phyloP scores from a whole-genome alignment of 2,113 vertebrate genomes.

The Gobius niger region DNA sequence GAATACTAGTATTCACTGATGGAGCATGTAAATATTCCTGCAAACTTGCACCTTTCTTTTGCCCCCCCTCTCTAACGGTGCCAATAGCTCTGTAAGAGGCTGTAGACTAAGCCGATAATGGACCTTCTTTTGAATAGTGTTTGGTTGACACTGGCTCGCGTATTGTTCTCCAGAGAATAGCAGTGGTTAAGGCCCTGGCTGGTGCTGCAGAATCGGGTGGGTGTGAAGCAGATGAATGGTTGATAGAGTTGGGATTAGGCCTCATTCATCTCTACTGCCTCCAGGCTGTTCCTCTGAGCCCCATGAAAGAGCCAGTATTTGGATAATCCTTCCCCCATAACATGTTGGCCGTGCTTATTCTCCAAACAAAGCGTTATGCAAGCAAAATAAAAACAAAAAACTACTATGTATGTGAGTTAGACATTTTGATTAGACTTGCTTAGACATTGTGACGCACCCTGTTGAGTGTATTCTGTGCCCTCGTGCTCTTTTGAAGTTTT shows the following conservation, averaged over 20 bases:
- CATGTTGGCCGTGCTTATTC: not conserved
- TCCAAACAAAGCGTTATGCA: not conserved
- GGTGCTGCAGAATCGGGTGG: constrained; percentile 18
- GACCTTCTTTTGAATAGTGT: not conserved
- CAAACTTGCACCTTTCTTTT: not conserved
- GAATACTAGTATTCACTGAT: too few relatives aligned
- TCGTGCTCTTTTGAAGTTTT: too few relatives aligned
- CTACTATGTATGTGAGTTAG: not conserved
- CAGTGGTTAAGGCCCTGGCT: not conserved
- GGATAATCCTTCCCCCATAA: constrained; percentile 4
- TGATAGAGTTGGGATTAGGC: constrained; percentile 18
- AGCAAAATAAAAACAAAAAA: not conserved
- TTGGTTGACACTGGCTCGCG: not conserved
- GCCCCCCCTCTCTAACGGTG: not conserved
- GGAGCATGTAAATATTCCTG: not conserved
- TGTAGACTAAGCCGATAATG: not conserved
- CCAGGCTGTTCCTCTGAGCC: not conserved
- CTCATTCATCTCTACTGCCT: not conserved
- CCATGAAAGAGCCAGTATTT: constrained; percentile 13
- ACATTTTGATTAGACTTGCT: not conserved
- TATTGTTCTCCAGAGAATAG: not conserved
- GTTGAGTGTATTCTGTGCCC: too few relatives aligned
- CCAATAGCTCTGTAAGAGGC: not conserved
- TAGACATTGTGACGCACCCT: too few relatives aligned
- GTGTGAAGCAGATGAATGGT: not conserved